These are phyloP conservation scores for Eulemur macaco DNA, from an alignment of 2,113 vertebrate species.

Conservation along the genomic window DNA sequence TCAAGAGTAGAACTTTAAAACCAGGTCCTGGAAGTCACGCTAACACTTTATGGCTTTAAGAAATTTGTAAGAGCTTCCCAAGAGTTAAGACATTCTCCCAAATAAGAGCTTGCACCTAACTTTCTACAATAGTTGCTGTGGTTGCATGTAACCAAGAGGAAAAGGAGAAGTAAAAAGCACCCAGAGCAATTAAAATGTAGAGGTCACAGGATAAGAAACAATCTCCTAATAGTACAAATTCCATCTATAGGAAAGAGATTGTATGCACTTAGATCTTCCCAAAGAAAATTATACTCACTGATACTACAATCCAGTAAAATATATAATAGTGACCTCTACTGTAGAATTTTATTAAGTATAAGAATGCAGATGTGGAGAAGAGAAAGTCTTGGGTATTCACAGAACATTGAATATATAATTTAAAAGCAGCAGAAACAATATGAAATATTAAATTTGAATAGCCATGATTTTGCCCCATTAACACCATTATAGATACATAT, in stretches of 20 bases:
- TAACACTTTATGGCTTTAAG: background rate
- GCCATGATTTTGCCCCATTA: background rate
- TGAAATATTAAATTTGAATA: background rate
- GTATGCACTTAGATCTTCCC: background rate
- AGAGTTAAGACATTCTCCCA: background rate
- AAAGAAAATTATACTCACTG: background rate
- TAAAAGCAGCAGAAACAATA: background rate
- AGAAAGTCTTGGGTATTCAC: background rate
- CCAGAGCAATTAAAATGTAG: background rate
- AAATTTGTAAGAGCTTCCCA: background rate
- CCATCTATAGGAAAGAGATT: background rate
- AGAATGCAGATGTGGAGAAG: background rate
- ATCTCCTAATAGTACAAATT: background rate
- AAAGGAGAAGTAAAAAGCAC: background rate
- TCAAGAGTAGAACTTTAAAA: no score
- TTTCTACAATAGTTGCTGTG: background rate
- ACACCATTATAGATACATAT: background rate
- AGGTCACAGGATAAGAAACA: background rate
- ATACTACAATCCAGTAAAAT: background rate
- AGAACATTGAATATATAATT: background rate
- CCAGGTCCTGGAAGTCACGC: background rate
- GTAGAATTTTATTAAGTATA: background rate
- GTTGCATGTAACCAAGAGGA: background rate
- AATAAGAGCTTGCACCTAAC: background rate
- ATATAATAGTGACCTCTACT: background rate